Percentiles rank a stretch among this genome's conserved stretches.
Conservation (phyloP, 2,888 invertebrate species). For the Platerodrilus igneus region DNA sequence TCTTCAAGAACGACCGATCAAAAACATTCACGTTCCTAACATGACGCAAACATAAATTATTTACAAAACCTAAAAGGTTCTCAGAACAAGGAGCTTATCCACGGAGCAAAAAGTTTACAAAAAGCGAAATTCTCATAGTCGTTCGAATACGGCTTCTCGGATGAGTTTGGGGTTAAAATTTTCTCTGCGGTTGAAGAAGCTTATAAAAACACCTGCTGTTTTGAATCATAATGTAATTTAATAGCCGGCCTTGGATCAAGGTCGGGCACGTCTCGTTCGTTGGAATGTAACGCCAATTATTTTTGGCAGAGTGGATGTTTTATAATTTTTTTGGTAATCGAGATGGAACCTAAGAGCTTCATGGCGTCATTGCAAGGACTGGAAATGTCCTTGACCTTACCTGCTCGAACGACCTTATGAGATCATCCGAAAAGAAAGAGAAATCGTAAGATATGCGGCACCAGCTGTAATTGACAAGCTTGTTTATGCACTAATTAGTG, state of each 20-base stretch:
- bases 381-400: constrained; percentile 33
- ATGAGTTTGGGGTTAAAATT: too few relatives aligned
- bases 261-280: constrained; percentile 17
- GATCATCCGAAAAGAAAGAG: constrained; percentile 32
- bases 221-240: constrained; percentile 8
- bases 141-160: too few relatives aligned
- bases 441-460: constrained; percentile 30
- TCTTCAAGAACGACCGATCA: too few relatives aligned
- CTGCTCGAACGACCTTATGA: constrained; percentile 30
- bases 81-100: constrained; percentile 5
- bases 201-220: constrained; percentile 15
- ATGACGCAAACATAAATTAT: constrained; percentile 7
- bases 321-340: constrained; percentile 17
- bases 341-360: constrained; percentile 12
- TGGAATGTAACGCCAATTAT: constrained; percentile 24
- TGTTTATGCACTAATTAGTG: too few relatives aligned
- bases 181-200: too few relatives aligned
- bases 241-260: constrained; percentile 23
- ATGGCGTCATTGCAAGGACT: constrained; percentile 7
- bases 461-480: constrained; percentile 33
- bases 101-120: constrained; percentile 3
- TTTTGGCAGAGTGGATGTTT: constrained; percentile 16
- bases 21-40: too few relatives aligned
- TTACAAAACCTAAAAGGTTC: constrained; percentile 9
- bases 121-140: constrained; percentile 1